phyloP scores from a whole-genome alignment of 2,888 invertebrate genomes.

The Mongoloraphidia duomilia region DNA sequence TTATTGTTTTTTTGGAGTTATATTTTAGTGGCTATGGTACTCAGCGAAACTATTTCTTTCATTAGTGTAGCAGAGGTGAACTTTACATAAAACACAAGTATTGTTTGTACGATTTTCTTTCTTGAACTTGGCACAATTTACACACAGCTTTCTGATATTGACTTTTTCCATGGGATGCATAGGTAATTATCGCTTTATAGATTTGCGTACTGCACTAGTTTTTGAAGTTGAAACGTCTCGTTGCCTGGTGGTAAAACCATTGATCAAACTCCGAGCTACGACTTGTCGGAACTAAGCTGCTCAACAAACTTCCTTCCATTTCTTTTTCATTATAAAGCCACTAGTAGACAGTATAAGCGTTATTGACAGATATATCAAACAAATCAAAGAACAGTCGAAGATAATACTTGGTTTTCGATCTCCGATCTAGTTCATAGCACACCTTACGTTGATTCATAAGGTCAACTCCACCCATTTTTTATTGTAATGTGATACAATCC shows the following conservation, averaged over 20 bases:
- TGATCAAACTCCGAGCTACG: background rate
- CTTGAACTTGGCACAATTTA: background rate
- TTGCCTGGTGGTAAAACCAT: background rate
- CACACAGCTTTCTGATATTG: background rate
- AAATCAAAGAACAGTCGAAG: background rate
- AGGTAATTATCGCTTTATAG: background rate
- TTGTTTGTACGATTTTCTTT: background rate
- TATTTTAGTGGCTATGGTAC: background rate
- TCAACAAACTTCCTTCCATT: background rate
- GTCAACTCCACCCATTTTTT: background rate
- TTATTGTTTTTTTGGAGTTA: no score
- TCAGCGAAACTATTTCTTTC: background rate
- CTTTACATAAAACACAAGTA: background rate
- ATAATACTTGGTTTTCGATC: background rate
- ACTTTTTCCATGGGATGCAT: background rate
- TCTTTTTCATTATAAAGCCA: background rate
- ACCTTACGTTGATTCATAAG: background rate
- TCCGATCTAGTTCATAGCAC: background rate
- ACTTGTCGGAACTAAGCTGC: background rate
- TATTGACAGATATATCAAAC: background rate
- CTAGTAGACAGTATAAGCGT: background rate
- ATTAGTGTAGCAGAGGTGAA: background rate
- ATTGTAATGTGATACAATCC: background rate
- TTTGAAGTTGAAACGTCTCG: background rate
- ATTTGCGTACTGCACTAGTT: background rate